Evolutionary conservation across 2,113 vertebrate genomes (phyloP).

Genomic region (Litocranius walleri): DNA sequence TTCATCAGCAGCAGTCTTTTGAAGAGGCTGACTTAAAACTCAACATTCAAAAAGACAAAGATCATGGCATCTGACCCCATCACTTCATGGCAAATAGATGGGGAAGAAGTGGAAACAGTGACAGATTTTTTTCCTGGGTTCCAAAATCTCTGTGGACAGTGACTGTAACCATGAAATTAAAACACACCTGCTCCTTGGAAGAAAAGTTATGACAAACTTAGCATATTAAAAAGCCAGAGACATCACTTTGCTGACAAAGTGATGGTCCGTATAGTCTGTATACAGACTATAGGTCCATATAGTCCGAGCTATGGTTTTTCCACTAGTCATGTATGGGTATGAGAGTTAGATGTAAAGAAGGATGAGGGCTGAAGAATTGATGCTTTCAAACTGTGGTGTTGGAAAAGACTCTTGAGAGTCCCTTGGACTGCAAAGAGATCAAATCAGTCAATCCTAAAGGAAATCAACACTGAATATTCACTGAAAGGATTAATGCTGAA

Average conservation of each 20-base stretch:
- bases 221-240: neutral
- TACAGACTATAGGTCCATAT: neutral
- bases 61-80: neutral
- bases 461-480: neutral
- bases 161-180: neutral
- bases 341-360: neutral
- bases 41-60: neutral
- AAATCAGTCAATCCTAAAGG: neutral
- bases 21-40: neutral
- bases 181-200: neutral
- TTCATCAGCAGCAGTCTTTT: neutral
- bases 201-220: neutral
- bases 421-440: neutral
- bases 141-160: neutral
- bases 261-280: rapidly evolving
- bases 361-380: neutral
- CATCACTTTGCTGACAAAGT: neutral
- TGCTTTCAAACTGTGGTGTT: neutral
- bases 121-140: neutral
- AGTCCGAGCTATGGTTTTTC: neutral
- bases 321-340: neutral
- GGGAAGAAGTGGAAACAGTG: neutral
- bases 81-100: neutral
- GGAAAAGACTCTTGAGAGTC: neutral
- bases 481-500: neutral